A percentile compares a stretch with the other conserved stretches of the same genome.
phyloP scores from a whole-genome alignment of 2,113 vertebrate species.

The Gorilla gorilla region DNA sequence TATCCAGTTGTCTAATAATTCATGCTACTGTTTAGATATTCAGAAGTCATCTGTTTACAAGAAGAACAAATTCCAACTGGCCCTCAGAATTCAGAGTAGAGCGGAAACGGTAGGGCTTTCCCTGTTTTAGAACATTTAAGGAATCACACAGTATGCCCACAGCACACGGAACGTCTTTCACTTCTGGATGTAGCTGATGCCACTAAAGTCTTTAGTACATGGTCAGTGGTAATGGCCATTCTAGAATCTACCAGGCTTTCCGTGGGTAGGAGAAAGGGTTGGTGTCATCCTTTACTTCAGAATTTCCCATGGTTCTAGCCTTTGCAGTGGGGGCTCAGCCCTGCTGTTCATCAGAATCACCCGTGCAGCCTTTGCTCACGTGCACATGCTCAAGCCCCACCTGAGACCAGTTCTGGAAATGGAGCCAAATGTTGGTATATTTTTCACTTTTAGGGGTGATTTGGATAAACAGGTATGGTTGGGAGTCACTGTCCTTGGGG shows the following conservation, averaged over 20 bases:
- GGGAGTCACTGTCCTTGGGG: not conserved
- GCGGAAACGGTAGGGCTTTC: not conserved
- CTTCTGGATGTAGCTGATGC: not conserved
- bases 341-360: not conserved
- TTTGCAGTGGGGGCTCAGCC: rapidly evolving
- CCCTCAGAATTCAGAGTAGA: not conserved
- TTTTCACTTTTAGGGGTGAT: not conserved
- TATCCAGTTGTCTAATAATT: not conserved
- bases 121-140: not conserved
- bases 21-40: not conserved
- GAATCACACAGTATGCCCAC: not conserved
- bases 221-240: not conserved
- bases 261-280: too few species aligned
- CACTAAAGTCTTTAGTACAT: not conserved
- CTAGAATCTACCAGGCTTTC: not conserved
- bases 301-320: not conserved
- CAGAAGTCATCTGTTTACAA: not conserved
- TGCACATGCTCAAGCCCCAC: not conserved
- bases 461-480: not conserved
- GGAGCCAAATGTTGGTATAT: not conserved
- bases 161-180: not conserved
- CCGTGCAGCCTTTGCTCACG: not conserved
- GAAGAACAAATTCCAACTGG: not conserved
- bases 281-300: not conserved
- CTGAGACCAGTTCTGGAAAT: not conserved